These are phyloP conservation scores for Druceiella hillmani DNA, from an alignment of 2,888 invertebrate genomes.

Conservation along the genomic window DNA sequence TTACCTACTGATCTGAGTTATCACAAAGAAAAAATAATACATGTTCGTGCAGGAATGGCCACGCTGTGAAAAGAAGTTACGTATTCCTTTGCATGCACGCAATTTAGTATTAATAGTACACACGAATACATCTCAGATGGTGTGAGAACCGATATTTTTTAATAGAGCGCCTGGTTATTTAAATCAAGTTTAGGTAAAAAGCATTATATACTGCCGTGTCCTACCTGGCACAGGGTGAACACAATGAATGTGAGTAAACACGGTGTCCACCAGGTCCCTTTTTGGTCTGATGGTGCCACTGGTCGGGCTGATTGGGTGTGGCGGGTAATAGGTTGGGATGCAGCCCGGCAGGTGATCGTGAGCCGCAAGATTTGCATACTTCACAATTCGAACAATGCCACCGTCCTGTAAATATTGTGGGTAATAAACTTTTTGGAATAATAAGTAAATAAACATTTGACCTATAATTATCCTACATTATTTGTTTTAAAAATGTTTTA, in stretches of 20 bases:
- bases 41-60: no score
- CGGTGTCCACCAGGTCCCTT: slow-evolving; percentile 42
- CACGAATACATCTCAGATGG: no score
- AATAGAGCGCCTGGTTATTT: no score
- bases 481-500: no score
- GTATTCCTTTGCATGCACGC: no score
- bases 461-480: slow-evolving; percentile 1
- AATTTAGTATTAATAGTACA: no score
- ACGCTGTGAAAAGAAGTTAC: no score
- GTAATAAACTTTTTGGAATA: not conserved
- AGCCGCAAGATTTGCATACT: slow-evolving; percentile 59
- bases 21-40: no score
- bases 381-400: slow-evolving; percentile 87
- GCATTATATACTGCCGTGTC: no score
- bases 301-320: slow-evolving; percentile 35
- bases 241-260: slow-evolving; percentile 55
- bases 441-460: slow-evolving; percentile 2
- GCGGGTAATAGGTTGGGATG: slow-evolving; percentile 35
- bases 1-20: no score
- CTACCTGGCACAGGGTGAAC: slow-evolving; percentile 65
- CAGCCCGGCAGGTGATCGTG: slow-evolving; percentile 46
- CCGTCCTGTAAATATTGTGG: slow-evolving; percentile 43
- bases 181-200: no score
- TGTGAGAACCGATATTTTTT: no score
- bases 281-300: slow-evolving; percentile 49